Percentiles rank a stretch among this genome's conserved stretches.
Evolutionary conservation across 2,888 invertebrate species (phyloP).

Genomic region (Patella depressa): DNA sequence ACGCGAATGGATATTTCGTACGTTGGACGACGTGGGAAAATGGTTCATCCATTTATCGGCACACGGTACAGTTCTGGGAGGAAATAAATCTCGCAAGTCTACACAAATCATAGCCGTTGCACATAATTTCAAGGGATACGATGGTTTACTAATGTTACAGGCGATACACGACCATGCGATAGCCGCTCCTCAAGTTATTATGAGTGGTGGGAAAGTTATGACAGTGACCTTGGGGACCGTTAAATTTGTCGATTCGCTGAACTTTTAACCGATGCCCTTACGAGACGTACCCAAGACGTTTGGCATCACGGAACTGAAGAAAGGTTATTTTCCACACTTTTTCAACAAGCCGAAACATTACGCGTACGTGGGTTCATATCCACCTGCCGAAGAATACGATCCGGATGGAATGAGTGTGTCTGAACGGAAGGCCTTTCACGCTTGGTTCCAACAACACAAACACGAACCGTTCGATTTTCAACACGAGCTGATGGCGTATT

Average conservation of each 20-base stretch:
- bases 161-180: not conserved
- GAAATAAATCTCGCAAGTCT: not conserved
- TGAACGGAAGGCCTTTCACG: too few relatives aligned
- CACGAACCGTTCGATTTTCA: too few relatives aligned
- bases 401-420: too few relatives aligned
- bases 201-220: not conserved
- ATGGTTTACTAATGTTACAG: not conserved
- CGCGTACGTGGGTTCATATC: not conserved
- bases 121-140: slow-evolving; percentile 6
- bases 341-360: not conserved
- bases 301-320: slow-evolving; percentile 2
- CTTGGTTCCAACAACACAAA: too few relatives aligned
- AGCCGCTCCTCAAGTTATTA: not conserved
- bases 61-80: not conserved
- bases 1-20: not conserved
- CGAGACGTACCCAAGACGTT: not conserved
- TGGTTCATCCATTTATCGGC: not conserved
- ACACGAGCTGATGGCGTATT: too few relatives aligned
- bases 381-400: too few relatives aligned
- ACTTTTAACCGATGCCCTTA: not conserved
- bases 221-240: not conserved
- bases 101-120: not conserved
- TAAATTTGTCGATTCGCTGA: not conserved
- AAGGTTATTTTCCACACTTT: slow-evolving; percentile 4
- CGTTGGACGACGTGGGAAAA: not conserved